Conservation (phyloP, 2,113 vertebrate genomes). For the Cyphomyrus discorhynchus region DNA sequence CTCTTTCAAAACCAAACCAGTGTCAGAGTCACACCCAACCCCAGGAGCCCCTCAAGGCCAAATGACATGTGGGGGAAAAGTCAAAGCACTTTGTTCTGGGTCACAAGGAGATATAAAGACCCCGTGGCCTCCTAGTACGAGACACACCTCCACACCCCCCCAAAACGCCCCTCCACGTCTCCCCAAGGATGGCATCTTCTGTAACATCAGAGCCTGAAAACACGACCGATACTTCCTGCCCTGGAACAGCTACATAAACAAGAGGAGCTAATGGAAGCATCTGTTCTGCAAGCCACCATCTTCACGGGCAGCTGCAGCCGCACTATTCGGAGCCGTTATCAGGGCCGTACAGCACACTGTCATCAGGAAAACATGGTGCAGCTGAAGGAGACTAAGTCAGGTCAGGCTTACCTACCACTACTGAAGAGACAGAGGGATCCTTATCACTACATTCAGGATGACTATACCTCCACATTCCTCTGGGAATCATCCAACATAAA, state of each 20-base stretch:
- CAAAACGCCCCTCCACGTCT: neutral
- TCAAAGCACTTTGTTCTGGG: neutral
- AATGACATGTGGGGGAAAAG: neutral
- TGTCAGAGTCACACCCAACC: neutral
- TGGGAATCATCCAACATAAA: neutral
- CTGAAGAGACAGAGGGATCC: neutral
- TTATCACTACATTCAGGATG: neutral
- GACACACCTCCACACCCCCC: neutral
- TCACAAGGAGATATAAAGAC: neutral
- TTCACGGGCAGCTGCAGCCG: neutral
- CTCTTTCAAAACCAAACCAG: neutral
- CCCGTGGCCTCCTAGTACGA: neutral
- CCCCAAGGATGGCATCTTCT: neutral
- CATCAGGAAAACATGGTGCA: neutral
- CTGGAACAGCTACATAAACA: conserved; percentile 18
- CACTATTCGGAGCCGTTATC: neutral
- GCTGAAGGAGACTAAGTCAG: neutral
- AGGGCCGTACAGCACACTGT: neutral
- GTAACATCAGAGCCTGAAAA: neutral
- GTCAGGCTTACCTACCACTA: neutral
- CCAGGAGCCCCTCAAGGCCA: neutral
- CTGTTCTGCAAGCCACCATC: neutral
- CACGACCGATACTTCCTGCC: neutral
- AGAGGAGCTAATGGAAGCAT: neutral
- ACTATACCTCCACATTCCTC: neutral